These are phyloP conservation scores for Agrochola macilenta DNA, from an alignment of 2,888 invertebrate species.

Conservation along the genomic window DNA sequence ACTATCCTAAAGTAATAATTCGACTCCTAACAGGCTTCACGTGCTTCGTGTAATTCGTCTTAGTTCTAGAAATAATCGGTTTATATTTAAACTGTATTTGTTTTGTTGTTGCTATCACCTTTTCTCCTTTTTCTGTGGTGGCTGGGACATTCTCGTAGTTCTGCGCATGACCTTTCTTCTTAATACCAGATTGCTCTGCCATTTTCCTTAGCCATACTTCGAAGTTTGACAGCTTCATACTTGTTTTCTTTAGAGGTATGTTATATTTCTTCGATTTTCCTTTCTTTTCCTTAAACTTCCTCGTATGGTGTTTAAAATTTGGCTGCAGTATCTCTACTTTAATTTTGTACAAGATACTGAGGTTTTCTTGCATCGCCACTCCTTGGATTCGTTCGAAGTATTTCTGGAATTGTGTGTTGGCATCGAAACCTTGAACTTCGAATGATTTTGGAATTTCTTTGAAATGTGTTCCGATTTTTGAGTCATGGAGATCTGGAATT, in stretches of 20 bases:
- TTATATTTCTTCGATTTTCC: conserved; percentile 81
- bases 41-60: conserved; percentile 78
- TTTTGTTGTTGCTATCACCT: conserved; percentile 71
- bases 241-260: conserved; percentile 84
- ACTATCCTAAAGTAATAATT: conserved; percentile 75
- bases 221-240: conserved; percentile 84
- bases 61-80: conserved; percentile 77
- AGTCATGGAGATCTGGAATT: conserved; percentile 68
- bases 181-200: conserved; percentile 72
- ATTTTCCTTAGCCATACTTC: conserved; percentile 81
- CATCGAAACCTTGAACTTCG: conserved; percentile 75
- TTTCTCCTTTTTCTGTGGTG: conserved; percentile 68
- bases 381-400: conserved; percentile 76
- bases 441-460: conserved; percentile 80
- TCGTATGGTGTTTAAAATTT: conserved; percentile 47
- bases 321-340: conserved; percentile 76
- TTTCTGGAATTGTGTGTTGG: conserved; percentile 75
- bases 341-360: conserved; percentile 78
- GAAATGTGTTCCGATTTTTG: conserved; percentile 67
- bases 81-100: conserved; percentile 79
- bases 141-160: conserved; percentile 64
- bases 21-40: conserved; percentile 80
- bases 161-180: conserved; percentile 59
- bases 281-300: conserved; percentile 69
- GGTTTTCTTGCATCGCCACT: conserved; percentile 76